A percentile compares a stretch with the other conserved stretches of the same genome.
Conservation (phyloP, 2,888 invertebrate genomes). For the Allophyes oxyacanthae region DNA sequence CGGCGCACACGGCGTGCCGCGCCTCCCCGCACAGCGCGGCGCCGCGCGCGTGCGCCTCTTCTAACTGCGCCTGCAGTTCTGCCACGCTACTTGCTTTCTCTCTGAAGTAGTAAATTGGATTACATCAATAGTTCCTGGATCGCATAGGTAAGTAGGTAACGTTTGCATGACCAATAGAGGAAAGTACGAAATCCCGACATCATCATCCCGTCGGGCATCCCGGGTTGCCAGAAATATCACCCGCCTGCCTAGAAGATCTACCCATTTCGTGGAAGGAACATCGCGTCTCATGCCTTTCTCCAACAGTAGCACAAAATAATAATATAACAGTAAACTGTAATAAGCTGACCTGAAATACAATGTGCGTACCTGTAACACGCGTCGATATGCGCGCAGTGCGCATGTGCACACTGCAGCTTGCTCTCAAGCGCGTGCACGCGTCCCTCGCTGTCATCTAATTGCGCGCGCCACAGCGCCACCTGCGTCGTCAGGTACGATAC, state of each 20-base stretch:
- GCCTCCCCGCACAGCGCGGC: slow-evolving; percentile 73
- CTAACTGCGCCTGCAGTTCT: slow-evolving; percentile 66
- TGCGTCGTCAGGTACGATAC: slow-evolving; percentile 57
- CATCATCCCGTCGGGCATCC: no score
- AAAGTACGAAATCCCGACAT: no score
- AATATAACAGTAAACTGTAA: no score
- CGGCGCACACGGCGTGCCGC: slow-evolving; percentile 64
- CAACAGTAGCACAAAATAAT: no score
- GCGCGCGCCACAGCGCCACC: slow-evolving; percentile 61
- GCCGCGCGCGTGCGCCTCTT: slow-evolving; percentile 72
- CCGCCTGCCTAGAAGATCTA: no score
- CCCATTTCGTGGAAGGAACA: no score
- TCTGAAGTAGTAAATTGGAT: slow-evolving; percentile 50
- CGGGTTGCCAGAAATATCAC: no score
- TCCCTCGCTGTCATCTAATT: slow-evolving; percentile 58
- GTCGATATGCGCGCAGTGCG: background rate
- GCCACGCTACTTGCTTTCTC: slow-evolving; percentile 56
- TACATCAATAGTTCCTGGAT: no score
- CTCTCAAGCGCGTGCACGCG: background rate
- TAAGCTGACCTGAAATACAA: no score
- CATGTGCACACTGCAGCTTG: background rate
- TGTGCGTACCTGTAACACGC: background rate
- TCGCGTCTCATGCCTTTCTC: no score
- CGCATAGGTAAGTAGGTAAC: no score
- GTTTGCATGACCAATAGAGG: no score